Evolutionary conservation across 2,797 vertebrate species (phyloP), one percentile per base, ranked within the genome.

Genomic region (Gobio occitaniae): DNA sequence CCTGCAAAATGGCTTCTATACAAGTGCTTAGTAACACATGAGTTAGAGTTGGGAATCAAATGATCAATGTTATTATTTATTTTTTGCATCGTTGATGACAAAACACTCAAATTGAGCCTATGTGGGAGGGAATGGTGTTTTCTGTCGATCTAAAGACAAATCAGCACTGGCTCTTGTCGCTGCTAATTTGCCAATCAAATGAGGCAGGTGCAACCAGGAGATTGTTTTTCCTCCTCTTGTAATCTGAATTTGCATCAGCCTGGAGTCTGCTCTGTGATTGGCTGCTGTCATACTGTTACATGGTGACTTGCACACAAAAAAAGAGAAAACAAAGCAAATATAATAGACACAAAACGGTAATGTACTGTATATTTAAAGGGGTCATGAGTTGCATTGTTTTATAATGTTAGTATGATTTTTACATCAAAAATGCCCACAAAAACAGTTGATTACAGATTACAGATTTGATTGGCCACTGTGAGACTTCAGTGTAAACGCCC

Each of bases 161-260:
- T 63, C 81, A 76, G 17, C 63, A 25, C 10, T 47, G 71, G 17
- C 36, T 41, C 47, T 48, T 61, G 54, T 59, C 66, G 47, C 74
- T 84, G 87, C 91, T 86, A 74, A 94, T 94, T 96, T 95, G 93
- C 87, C 90, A 94, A 90, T 90, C 94, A 96, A 96, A 96, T 95
- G 92, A 94, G 84, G 44, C 85, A 79, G 94, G 93, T 92, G 91
- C 91, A 88, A 89, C 86, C 84, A 25, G 81, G 86, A 90, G 86
- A 90, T 89, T 74, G 19, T 70, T 90, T 91, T 66, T 82, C 68
- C 77, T 68, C 59, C 78, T 21, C 54, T 80, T 77, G 69, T 85
- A 86, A 90, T 92, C 91, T 5, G 0, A 72, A 59, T 89, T 94
- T 93, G 90, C 91, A 92, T 93, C 84, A 1, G 50, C 75, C 52